Percentiles rank a stretch among this genome's conserved stretches.
Conservation (phyloP, 2,797 vertebrate species). For the Otolemur crassicaudatus region DNA sequence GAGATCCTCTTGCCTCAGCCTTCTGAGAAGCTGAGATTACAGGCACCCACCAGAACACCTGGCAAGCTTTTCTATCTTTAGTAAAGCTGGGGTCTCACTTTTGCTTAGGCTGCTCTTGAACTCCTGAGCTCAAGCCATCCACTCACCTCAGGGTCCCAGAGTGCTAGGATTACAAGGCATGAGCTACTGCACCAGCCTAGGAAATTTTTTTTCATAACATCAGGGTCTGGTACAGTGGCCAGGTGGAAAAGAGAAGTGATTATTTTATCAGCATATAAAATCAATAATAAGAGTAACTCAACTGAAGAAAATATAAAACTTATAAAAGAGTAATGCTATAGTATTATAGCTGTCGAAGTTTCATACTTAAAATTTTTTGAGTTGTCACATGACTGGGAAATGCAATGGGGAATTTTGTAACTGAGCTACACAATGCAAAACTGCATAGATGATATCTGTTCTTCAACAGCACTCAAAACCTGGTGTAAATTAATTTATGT, state of each 20-base stretch:
- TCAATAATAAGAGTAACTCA: constrained; percentile 22
- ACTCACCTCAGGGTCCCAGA: too few species aligned
- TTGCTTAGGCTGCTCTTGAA: too few species aligned
- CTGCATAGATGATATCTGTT: not conserved
- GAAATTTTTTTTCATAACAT: constrained; percentile 30
- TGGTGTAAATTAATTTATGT: constrained; percentile 15
- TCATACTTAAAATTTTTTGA: not conserved
- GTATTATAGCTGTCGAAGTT: not conserved
- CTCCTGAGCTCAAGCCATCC: too few species aligned
- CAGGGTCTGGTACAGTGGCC: not conserved
- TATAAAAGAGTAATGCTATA: constrained; percentile 28
- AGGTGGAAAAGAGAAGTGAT: not conserved
- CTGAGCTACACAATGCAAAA: constrained; percentile 32
- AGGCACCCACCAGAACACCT: too few species aligned
- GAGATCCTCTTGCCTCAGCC: too few species aligned
- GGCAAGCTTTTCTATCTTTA: too few species aligned
- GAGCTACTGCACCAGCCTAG: not conserved
- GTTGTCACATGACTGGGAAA: not conserved
- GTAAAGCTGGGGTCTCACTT: too few species aligned
- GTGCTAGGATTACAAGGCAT: too few species aligned
- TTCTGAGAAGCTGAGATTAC: too few species aligned
- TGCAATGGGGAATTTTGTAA: not conserved
- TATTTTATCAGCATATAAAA: constrained; percentile 50
- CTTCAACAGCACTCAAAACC: not conserved
- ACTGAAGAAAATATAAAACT: constrained; percentile 11